phyloP scores from a whole-genome alignment of 2,113 vertebrate species.

The Myodes glareolus region DNA sequence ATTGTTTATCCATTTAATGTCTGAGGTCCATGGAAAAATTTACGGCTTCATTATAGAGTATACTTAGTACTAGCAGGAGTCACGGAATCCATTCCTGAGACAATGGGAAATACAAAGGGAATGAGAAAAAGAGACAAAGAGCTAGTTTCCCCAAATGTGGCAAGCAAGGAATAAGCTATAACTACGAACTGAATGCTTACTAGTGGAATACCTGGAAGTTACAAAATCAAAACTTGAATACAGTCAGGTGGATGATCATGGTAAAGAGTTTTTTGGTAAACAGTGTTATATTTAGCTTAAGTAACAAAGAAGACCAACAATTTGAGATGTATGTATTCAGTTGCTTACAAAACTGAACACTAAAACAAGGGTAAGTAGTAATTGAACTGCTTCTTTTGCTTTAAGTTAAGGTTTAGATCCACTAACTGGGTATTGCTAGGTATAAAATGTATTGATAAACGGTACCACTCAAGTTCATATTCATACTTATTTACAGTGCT shows the following conservation, averaged over 20 bases:
- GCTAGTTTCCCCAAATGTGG: not conserved
- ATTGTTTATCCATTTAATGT: constrained; percentile 18
- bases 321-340: not conserved
- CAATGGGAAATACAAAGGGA: not conserved
- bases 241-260: not conserved
- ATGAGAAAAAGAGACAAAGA: not conserved
- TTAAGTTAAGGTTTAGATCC: not conserved
- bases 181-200: not conserved
- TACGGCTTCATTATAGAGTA: not conserved
- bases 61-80: not conserved
- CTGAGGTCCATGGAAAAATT: not conserved
- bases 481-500: constrained; percentile 16
- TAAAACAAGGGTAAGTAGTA: not conserved
- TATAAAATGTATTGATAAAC: not conserved
- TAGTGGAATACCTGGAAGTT: not conserved
- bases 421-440: no score
- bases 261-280: constrained; percentile 40
- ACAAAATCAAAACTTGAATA: not conserved
- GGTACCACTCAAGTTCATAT: not conserved
- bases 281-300: not conserved
- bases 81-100: not conserved
- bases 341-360: not conserved
- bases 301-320: not conserved
- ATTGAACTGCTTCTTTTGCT: constrained; percentile 19
- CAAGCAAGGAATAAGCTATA: not conserved